Base-by-base conservation (phyloP, 2,888 invertebrate species). In the Thereva unica region DNA sequence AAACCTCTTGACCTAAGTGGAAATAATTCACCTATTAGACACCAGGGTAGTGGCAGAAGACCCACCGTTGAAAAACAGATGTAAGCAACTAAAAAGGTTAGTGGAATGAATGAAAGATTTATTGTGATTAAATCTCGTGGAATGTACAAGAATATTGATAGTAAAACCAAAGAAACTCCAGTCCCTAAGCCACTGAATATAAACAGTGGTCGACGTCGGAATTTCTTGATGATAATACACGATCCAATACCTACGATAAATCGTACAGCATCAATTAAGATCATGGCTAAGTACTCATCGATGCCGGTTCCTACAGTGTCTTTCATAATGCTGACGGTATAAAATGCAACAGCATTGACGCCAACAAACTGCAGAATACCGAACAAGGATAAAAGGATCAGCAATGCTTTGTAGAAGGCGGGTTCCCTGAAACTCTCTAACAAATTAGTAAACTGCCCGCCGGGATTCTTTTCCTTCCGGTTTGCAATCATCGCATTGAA, bases 21-120 rank as follows among this genome's bases (percentile, higher is more conserved):
- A 73, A 89, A 87, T 1, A 89, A 79, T 78, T 89, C 89, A 0
- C 87, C 88, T 67, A 86, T 85, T 82, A 89, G 84, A 37, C 87
- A 84, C 89, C 89, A 89, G 0, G 88, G 88, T 42, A 89, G 74
- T 0, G 87, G 86, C 3, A 85, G 83, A 12, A 87, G 75, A 0
- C 88, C 89, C 61, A 86, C 81, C 1, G 85, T 83, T 55, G 87
- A 83, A 57, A 86, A 85, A 50, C 84, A 82, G 8, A 87, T 86
- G 73, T 88, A 88, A 1, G 81, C 72, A 70, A 86, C 78, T 1
- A 89, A 77, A 67, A 84, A 83, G 4, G 80, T 74, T 44, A 86
- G 73, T 0, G 85, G 82, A 4, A 84, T 68, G 84, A 84, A 85
- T 1, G 84, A 80, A 76, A 82, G 78, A 63, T 78, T 78, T 0